These are phyloP conservation scores for Cheilosia vulpina DNA, from an alignment of 2,888 invertebrate species.

Conservation along the genomic window DNA sequence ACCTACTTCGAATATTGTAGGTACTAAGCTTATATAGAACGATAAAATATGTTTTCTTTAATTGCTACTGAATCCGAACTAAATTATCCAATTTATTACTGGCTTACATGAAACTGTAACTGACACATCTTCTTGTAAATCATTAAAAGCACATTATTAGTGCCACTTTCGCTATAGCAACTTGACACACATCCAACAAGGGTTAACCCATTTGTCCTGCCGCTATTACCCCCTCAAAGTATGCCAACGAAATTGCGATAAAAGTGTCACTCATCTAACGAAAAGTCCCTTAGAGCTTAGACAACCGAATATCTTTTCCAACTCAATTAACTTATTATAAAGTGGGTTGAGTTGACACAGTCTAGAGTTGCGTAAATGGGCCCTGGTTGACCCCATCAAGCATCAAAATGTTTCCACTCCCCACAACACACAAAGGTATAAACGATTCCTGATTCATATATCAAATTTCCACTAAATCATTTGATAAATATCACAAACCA, in stretches of 20 bases:
- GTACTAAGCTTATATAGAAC: too few relatives aligned
- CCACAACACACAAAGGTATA: not conserved
- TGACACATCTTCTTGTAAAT: slow-evolving; percentile 39
- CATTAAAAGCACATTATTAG: slow-evolving; percentile 49
- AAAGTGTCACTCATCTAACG: slow-evolving; percentile 46
- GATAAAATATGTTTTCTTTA: too few relatives aligned
- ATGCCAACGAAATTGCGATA: slow-evolving; percentile 26
- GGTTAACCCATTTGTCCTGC: slow-evolving; percentile 32
- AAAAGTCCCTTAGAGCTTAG: slow-evolving; percentile 21
- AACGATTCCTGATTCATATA: slow-evolving; percentile 51
- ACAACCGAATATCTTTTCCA: slow-evolving; percentile 39
- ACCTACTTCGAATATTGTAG: too few relatives aligned
- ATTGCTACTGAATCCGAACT: not conserved
- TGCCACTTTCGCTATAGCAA: slow-evolving; percentile 15
- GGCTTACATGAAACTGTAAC: slow-evolving; percentile 15
- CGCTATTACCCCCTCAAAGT: slow-evolving; percentile 11
- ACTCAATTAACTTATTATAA: slow-evolving; percentile 59
- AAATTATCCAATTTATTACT: slow-evolving; percentile 31
- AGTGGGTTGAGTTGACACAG: slow-evolving; percentile 25
- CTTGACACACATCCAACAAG: slow-evolving; percentile 44
- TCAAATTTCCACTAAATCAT: slow-evolving; percentile 63
- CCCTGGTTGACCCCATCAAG: slow-evolving; percentile 27
- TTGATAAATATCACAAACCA: slow-evolving; percentile 40
- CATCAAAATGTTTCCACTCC: slow-evolving; percentile 7
- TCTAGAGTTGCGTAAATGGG: not conserved